phyloP scores from a whole-genome alignment of 2,797 vertebrate genomes.

The Heliangelus exortis region DNA sequence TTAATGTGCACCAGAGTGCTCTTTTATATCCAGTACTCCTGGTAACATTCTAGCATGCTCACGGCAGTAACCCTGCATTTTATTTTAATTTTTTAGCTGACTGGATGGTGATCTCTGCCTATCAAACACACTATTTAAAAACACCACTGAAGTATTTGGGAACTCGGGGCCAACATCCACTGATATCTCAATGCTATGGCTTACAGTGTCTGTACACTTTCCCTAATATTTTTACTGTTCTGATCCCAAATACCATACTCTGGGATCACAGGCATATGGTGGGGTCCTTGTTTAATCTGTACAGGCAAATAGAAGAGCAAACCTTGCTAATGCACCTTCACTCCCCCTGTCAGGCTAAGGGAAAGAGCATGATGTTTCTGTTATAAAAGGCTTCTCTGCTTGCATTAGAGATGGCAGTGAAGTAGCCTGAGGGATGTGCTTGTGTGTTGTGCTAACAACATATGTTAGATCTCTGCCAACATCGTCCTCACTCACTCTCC shows the following conservation, averaged over 20 bases:
- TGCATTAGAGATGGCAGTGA: background rate
- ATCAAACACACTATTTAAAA: background rate
- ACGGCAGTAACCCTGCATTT: constrained; percentile 14
- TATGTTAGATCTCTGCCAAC: constrained; percentile 35
- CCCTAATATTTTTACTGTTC: background rate
- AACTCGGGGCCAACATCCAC: background rate
- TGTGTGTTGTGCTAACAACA: constrained; percentile 44
- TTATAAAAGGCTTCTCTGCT: background rate
- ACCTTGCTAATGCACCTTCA: background rate
- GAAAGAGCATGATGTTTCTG: background rate
- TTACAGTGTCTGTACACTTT: background rate
- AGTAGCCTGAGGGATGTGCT: constrained; percentile 54
- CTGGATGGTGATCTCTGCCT: background rate
- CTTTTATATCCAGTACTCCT: background rate
- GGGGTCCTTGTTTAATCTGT: background rate
- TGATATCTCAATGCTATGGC: background rate
- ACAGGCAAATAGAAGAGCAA: background rate
- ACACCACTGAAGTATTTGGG: background rate
- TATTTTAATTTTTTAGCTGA: constrained; percentile 38
- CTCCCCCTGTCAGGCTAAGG: background rate
- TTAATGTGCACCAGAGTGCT: background rate
- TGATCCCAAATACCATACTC: background rate
- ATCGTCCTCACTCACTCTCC: constrained; percentile 2
- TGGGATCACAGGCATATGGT: background rate
- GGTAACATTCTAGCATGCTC: background rate